These are phyloP conservation scores for Caiman crocodilus DNA, from an alignment of 2,797 vertebrate species.

Conservation along the genomic window DNA sequence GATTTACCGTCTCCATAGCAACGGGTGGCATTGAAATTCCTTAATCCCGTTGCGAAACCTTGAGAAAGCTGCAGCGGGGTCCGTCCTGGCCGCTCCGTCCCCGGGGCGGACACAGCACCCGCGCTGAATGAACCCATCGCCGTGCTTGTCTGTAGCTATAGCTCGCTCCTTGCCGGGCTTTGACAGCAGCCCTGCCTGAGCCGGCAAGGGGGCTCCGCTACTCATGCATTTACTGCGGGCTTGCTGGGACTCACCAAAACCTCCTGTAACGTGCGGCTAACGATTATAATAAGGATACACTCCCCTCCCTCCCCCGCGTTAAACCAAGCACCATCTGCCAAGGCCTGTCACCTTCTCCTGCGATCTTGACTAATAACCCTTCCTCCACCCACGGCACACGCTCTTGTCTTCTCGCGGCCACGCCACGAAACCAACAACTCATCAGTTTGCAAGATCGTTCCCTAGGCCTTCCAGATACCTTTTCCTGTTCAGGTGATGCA, in stretches of 20 bases:
- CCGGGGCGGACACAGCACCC: not conserved
- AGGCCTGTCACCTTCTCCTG: constrained; percentile 52
- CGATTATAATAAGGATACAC: not conserved
- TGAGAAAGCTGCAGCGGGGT: constrained; percentile 34
- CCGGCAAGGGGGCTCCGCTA: not conserved
- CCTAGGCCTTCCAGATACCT: not conserved
- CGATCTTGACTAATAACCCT: constrained; percentile 26
- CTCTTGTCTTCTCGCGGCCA: not conserved
- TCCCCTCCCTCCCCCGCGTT: not conserved
- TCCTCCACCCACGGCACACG: constrained; percentile 35
- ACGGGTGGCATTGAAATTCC: constrained; percentile 59
- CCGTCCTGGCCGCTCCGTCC: not conserved
- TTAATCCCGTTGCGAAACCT: constrained; percentile 74
- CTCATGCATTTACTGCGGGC: not conserved
- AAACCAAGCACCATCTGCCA: not conserved
- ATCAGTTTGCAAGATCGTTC: not conserved
- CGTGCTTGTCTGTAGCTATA: not conserved
- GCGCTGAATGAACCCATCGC: not conserved
- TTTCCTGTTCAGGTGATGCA: not conserved
- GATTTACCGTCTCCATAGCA: constrained; percentile 72
- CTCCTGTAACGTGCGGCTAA: not conserved
- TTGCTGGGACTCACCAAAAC: not conserved
- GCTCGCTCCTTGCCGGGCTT: not conserved
- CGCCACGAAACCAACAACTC: constrained; percentile 43
- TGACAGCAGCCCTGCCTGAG: not conserved